Percentiles rank a stretch among this genome's conserved stretches.
phyloP scores from a whole-genome alignment of 53 echinoderm and acorn worm species.

The Henricia sp. region DNA sequence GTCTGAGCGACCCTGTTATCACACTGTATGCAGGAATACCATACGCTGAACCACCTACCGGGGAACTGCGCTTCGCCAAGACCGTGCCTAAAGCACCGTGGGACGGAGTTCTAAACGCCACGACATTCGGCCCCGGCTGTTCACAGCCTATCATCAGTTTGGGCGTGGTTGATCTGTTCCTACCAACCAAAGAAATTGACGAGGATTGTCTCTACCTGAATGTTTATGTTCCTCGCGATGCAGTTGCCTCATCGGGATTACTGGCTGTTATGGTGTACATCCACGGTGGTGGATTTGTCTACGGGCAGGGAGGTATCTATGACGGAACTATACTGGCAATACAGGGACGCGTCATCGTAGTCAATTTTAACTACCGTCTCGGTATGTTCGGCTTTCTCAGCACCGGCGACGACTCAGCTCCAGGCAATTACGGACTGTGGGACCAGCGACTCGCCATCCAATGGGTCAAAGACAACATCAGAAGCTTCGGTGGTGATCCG shows the following conservation, averaged over 20 bases:
- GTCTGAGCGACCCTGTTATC: background rate
- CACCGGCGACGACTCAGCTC: constrained; percentile 55
- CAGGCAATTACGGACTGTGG: constrained; percentile 71
- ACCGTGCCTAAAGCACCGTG: constrained; percentile 57
- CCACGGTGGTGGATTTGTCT: constrained; percentile 57
- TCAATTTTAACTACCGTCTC: constrained; percentile 79
- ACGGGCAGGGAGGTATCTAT: constrained; percentile 37
- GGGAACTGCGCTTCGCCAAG: constrained; percentile 55
- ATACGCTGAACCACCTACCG: constrained; percentile 73
- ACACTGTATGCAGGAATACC: constrained; percentile 24
- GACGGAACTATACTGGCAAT: constrained; percentile 61
- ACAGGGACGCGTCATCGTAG: constrained; percentile 63
- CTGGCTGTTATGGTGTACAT: constrained; percentile 76
- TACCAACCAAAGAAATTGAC: no score
- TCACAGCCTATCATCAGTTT: no score
- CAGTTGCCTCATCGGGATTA: background rate
- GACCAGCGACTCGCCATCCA: constrained; percentile 68
- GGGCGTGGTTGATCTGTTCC: no score
- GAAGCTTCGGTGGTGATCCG: constrained; percentile 64
- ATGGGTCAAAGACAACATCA: constrained; percentile 81
- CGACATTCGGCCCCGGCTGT: constrained; percentile 30
- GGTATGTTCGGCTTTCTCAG: constrained; percentile 74
- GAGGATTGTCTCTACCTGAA: constrained; percentile 77
- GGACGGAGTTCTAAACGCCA: constrained; percentile 49
- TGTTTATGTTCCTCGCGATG: constrained; percentile 52